Base-by-base conservation (phyloP, 2,888 invertebrate species). In the Acheta domesticus region DNA sequence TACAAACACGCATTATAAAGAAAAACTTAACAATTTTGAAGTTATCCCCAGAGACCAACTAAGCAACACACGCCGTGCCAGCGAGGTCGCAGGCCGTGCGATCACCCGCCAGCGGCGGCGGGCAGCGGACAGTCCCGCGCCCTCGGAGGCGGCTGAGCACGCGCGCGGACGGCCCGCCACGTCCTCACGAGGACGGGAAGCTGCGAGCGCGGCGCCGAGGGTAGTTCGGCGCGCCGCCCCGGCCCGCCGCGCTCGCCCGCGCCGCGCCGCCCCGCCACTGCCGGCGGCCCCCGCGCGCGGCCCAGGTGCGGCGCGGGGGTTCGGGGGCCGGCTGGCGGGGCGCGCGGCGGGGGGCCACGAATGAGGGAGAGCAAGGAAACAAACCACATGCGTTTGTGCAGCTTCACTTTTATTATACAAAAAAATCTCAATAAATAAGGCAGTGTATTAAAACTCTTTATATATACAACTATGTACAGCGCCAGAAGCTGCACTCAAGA, bases 381-480 rank as follows among this genome's bases (percentile, higher is more conserved):
- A 62, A 62, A 62, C 62, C 62, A 79, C 50, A 23, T 2, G 19
- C 11, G 48, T 48, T 78, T 78, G 79, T 80, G 80, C 78, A 78
- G 80, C 79, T 80, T 80, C 80, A 79, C 48, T 80, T 82, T 82
- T 80, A 80, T 80, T 79, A 79, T 80, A 81, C 80, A 82, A 82
- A 81, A 82, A 82, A 81, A 82, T 82, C 80, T 81, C 82, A 82
- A 82, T 82, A 82, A 82, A 82, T 82, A 82, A 82, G 82, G 82
- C 82, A 80, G 81, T 81, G 82, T 82, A 82, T 82, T 82, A 81
- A 81, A 82, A 82, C 80, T 81, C 80, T 80, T 77, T 81, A 81
- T 82, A 82, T 82, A 79, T 82, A 82, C 82, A 82, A 80, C 78
- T 82, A 82, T 82, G 79, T 82, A 82, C 82, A 82, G 79, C 78